Percentiles rank a stretch among this genome's conserved stretches.
Conservation (phyloP, 2,797 vertebrate genomes). For the Spinus olivaceus region DNA sequence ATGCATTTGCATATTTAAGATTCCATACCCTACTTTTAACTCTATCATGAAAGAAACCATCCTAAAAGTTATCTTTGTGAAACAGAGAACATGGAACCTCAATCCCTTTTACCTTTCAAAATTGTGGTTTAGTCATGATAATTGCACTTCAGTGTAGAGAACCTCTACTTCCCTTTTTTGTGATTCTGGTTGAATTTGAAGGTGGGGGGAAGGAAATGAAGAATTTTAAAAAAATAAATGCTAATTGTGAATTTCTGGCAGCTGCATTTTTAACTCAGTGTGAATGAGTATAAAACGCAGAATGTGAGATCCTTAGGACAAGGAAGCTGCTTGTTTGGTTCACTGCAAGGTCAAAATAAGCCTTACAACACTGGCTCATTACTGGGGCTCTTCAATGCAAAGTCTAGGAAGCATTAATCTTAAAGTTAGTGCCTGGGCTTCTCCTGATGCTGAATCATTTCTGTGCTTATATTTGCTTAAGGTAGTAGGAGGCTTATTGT, state of each 20-base stretch:
- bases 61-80: neutral
- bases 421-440: neutral
- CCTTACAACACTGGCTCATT: neutral
- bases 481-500: neutral
- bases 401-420: neutral
- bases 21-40: neutral
- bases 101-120: neutral
- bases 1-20: neutral
- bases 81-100: neutral
- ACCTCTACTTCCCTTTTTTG: neutral
- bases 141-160: accelerated
- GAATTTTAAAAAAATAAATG: neutral
- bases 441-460: neutral
- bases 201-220: accelerated
- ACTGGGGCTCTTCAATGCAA: neutral
- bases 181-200: neutral
- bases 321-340: neutral
- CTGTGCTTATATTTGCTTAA: neutral
- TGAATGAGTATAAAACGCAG: neutral
- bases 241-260: neutral
- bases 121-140: neutral
- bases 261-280: neutral
- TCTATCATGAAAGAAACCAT: neutral
- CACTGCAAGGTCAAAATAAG: neutral
- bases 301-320: neutral